phyloP scores from a whole-genome alignment of 2,113 vertebrate genomes.

The Neopipo cinnamomea region DNA sequence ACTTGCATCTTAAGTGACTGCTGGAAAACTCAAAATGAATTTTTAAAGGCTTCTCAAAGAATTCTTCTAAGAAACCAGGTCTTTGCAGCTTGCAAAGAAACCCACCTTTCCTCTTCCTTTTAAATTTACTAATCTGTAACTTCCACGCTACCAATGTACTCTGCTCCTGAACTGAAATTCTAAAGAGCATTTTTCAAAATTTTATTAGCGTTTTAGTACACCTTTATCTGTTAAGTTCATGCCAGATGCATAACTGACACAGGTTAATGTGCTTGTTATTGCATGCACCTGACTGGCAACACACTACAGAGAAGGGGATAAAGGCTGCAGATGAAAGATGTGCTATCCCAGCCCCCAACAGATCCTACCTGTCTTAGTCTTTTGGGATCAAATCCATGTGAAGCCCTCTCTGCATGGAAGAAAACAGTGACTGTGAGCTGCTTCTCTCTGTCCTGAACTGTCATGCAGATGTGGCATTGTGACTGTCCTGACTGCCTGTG shows the following conservation, averaged over 20 bases:
- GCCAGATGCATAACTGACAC: not conserved
- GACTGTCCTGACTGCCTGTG: not conserved
- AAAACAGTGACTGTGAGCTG: not conserved
- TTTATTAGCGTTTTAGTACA: not conserved
- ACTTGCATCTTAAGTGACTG: not conserved
- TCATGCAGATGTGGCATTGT: not conserved
- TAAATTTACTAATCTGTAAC: not conserved
- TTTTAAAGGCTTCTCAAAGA: not conserved
- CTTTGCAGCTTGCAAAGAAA: not conserved
- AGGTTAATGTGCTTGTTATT: rapidly evolving
- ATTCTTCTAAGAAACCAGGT: not conserved
- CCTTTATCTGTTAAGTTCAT: not conserved
- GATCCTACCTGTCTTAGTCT: not conserved
- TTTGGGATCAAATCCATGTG: not conserved
- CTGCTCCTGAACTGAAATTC: not conserved
- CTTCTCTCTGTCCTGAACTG: not conserved
- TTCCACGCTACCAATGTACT: not conserved
- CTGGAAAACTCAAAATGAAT: not conserved
- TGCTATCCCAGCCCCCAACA: not conserved
- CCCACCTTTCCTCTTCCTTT: not conserved
- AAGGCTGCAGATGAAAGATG: not conserved
- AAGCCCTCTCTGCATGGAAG: not conserved
- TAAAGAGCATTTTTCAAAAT: not conserved
- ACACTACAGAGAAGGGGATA: rapidly evolving
- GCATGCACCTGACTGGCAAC: not conserved